Conservation (phyloP, 2,888 invertebrate genomes). For the Phlogophora meticulosa region DNA sequence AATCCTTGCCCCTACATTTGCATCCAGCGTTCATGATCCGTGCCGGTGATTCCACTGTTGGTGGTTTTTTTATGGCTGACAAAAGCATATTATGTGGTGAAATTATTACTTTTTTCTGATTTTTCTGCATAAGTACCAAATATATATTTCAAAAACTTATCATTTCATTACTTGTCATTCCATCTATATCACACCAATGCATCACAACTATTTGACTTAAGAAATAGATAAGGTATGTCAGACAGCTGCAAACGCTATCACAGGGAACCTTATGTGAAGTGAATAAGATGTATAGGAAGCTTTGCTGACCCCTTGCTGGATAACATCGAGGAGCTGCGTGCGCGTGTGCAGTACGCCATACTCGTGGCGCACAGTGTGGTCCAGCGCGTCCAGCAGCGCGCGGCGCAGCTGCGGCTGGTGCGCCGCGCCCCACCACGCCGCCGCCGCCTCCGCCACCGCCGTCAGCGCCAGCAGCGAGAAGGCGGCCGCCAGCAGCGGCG, state of each 20-base stretch:
- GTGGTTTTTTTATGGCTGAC: too few species aligned
- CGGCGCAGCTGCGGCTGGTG: conserved; percentile 80
- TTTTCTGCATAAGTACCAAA: too few species aligned
- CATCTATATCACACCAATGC: too few species aligned
- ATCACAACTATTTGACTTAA: background rate
- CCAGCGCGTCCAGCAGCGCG: conserved; percentile 76
- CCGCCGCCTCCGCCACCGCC: conserved; percentile 83
- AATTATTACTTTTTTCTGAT: too few species aligned
- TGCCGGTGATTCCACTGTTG: too few species aligned
- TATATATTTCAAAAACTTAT: too few species aligned
- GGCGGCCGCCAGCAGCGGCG: conserved; percentile 81
- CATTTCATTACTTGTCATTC: too few species aligned
- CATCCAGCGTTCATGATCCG: too few species aligned
- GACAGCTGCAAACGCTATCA: too few species aligned
- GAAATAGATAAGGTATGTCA: background rate
- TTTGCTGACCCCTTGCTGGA: conserved; percentile 80
- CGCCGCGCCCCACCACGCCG: conserved; percentile 86
- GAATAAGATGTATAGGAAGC: conserved; percentile 6
- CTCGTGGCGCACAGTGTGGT: conserved; percentile 77
- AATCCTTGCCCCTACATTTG: too few species aligned
- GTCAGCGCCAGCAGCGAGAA: conserved; percentile 83
- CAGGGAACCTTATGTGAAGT: background rate
- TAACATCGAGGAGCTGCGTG: conserved; percentile 82
- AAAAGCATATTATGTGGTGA: too few species aligned
- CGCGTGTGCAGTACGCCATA: conserved; percentile 80